These are phyloP conservation scores for Drosophila tanythrix DNA, from an alignment of 2,888 invertebrate species.

Conservation along the genomic window DNA sequence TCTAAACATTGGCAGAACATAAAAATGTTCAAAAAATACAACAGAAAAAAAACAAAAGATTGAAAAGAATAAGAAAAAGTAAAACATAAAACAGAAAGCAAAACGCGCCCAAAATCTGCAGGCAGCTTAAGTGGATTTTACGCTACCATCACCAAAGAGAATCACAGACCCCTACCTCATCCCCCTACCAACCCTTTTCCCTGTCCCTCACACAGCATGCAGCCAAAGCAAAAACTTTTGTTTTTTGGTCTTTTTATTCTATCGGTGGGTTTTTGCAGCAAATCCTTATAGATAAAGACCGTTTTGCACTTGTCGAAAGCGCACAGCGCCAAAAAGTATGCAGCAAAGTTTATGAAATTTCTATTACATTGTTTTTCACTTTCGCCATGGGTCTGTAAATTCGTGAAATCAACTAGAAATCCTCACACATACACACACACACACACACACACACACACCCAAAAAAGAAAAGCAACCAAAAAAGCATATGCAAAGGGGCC, in stretches of 20 bases:
- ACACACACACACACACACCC: not conserved
- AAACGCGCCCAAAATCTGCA: conserved; percentile 65
- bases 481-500: conserved; percentile 63
- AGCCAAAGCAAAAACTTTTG: conserved; percentile 43
- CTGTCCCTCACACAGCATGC: conserved; percentile 41
- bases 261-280: conserved; percentile 42
- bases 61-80: conserved; percentile 16
- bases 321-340: conserved; percentile 43
- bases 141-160: conserved; percentile 45
- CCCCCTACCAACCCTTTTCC: not conserved
- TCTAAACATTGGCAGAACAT: conserved; percentile 29
- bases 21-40: conserved; percentile 45
- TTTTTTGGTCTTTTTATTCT: conserved; percentile 19
- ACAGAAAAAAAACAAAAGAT: conserved; percentile 4
- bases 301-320: conserved; percentile 68
- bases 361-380: conserved; percentile 74
- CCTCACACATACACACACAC: not conserved
- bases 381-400: conserved; percentile 57
- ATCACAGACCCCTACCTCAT: conserved; percentile 3
- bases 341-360: conserved; percentile 69
- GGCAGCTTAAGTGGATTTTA: conserved; percentile 70
- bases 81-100: conserved; percentile 55
- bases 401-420: conserved; percentile 54
- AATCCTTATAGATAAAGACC: conserved; percentile 68
- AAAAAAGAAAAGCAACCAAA: too few relatives aligned